Base-by-base conservation (phyloP, 2,888 invertebrate genomes). In the Metopia argyrocephala region DNA sequence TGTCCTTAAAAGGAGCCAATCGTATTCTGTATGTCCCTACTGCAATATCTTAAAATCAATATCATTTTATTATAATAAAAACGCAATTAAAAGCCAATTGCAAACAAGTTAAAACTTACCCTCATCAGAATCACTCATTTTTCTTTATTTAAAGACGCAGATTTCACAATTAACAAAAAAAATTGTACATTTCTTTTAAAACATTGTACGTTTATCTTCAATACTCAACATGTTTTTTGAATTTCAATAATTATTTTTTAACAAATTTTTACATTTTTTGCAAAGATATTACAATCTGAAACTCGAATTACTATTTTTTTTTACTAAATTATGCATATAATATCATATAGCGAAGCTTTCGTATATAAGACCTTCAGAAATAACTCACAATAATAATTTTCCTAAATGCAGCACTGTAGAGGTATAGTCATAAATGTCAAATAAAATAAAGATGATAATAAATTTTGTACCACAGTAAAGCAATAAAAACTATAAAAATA, bases 101-200 rank as follows among this genome's bases (percentile, higher is more conserved):
- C 20, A 56, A 25, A 71, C 62, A n/a, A 48, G 48, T n/a, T 12
- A 48, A 38, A 61, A 78, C 84, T 57, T 65, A 86, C 86, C 86
- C 82, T 86, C 86, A 54, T 86, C 86, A 3, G 85, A 86, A 69
- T 86, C 86, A 76, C 86, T 86, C 86, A 86, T 86, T 71, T 74
- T 69, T 12, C 73, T 61, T 28, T 31, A 2, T 31, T 45, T 5
- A 54, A 68, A 23, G n/a, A 15, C 28, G n/a, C 18, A 45, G 31
- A 64, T 69, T 46, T 1, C n/a, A 20, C 25, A 25, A 20, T 20
- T 31, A 31, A 15, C 27, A 45, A 15, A 48, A 48, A 23, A n/a
- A 23, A 28, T 21, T 64, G 31, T 12, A 3, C 5, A 15, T 54
- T 48, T 7, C 20, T 56, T 15, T n/a, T 18, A 38, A 64, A 50